Evolutionary conservation across 2,113 vertebrate species (phyloP).

Genomic region (Scolopax mira): DNA sequence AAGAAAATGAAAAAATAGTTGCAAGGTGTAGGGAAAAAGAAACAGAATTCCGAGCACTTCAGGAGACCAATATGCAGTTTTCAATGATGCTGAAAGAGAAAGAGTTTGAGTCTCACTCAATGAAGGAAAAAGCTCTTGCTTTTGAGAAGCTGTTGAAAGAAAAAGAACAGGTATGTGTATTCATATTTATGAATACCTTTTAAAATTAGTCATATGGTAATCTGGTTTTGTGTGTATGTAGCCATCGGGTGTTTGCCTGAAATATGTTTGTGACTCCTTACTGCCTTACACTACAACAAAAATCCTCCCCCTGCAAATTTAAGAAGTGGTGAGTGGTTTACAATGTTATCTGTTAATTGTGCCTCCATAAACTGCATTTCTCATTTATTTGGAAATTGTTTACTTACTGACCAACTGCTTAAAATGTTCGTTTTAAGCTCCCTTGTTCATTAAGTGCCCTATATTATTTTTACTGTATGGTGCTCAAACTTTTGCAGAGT

Average conservation of each 20-base stretch:
- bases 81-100: conserved; percentile 93
- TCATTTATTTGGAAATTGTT: background rate
- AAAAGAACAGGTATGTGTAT: conserved; percentile 86
- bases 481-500: background rate
- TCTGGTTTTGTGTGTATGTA: background rate
- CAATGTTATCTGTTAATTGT: background rate
- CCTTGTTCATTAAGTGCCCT: background rate
- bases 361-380: background rate
- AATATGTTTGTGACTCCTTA: background rate
- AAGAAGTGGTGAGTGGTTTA: background rate
- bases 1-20: conserved; percentile 89
- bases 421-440: background rate
- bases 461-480: background rate
- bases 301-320: background rate
- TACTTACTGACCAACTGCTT: background rate
- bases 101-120: conserved; percentile 88
- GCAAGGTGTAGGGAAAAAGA: conserved; percentile 84
- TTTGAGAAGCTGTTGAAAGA: conserved; percentile 93
- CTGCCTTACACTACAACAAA: background rate
- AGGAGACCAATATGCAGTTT: conserved; percentile 96
- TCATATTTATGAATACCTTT: background rate
- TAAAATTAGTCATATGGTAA: background rate
- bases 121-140: conserved; percentile 89
- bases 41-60: conserved; percentile 91
- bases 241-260: background rate